Conservation (phyloP, 2,797 vertebrate genomes). For the Helostoma temminkii region DNA sequence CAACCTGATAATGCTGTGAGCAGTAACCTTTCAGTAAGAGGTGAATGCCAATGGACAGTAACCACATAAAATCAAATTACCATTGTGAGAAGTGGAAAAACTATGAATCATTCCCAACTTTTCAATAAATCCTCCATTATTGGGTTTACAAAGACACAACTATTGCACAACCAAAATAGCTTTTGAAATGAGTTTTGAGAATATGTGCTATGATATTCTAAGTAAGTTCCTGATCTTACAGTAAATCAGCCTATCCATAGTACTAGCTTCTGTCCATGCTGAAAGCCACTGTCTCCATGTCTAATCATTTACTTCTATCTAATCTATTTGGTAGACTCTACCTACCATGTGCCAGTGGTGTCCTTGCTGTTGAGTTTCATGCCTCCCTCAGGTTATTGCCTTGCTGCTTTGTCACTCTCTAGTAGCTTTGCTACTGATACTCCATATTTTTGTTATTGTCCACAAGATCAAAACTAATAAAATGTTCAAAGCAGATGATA, state of each 20-base stretch:
- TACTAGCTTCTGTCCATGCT: background rate
- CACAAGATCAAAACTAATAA: background rate
- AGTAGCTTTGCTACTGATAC: background rate
- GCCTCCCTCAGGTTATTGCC: background rate
- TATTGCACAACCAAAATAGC: background rate
- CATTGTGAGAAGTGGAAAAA: background rate
- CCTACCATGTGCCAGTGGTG: background rate
- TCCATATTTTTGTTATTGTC: background rate
- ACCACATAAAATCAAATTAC: background rate
- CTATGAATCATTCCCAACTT: background rate
- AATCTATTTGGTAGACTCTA: background rate
- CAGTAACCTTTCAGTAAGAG: background rate
- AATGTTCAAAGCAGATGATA: background rate
- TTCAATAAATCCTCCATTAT: background rate
- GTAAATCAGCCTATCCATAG: constrained; percentile 10
- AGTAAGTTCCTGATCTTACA: constrained; percentile 9
- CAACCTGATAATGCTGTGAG: background rate
- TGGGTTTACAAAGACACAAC: background rate
- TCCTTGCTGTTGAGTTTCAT: background rate
- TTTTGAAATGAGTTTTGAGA: background rate
- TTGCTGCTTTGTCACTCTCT: background rate
- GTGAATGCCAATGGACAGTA: background rate
- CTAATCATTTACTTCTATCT: background rate
- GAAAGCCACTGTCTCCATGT: background rate
- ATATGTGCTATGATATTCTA: background rate